phyloP scores from a whole-genome alignment of 2,888 invertebrate genomes.

The Parascotia fuliginaria region DNA sequence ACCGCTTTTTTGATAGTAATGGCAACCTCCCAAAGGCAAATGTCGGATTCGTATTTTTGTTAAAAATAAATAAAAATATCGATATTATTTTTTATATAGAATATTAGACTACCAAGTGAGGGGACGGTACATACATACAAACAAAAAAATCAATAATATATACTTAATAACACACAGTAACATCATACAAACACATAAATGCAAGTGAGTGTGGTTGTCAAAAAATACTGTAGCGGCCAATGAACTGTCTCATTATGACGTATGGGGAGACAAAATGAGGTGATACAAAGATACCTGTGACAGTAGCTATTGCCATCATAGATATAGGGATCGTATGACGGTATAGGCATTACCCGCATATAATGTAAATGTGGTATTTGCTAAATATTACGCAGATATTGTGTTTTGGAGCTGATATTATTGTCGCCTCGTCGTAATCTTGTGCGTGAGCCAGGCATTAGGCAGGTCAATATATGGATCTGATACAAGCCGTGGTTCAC shows the following conservation, averaged over 20 bases:
- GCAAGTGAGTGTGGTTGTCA: constrained; percentile 84
- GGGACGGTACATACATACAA: constrained; percentile 34
- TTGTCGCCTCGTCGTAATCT: too few relatives aligned
- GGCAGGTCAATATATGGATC: too few relatives aligned
- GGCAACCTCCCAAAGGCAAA: constrained; percentile 81
- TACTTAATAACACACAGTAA: constrained; percentile 44
- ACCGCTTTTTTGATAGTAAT: constrained; percentile 71
- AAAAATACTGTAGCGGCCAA: constrained; percentile 72
- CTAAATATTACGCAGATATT: constrained; percentile 7
- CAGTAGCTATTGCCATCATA: constrained; percentile 58
- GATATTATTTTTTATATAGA: constrained; percentile 26
- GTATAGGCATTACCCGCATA: constrained; percentile 59
- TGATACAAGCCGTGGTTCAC: too few relatives aligned
- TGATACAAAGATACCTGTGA: constrained; percentile 21
- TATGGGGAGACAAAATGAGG: constrained; percentile 34
- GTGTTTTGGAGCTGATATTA: too few relatives aligned
- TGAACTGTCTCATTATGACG: constrained; percentile 42
- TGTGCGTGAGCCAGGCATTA: too few relatives aligned
- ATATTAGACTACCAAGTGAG: constrained; percentile 50
- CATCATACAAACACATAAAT: constrained; percentile 70
- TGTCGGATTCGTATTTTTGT: constrained; percentile 74
- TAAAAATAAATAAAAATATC: constrained; percentile 39
- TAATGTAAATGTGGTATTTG: constrained; percentile 22
- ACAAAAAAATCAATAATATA: constrained; percentile 27
- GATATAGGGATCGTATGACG: constrained; percentile 68